Percentiles rank a stretch among this genome's conserved stretches.
phyloP scores from a whole-genome alignment of 1,140 invertebrate genomes.

The Chymomyza costata region DNA sequence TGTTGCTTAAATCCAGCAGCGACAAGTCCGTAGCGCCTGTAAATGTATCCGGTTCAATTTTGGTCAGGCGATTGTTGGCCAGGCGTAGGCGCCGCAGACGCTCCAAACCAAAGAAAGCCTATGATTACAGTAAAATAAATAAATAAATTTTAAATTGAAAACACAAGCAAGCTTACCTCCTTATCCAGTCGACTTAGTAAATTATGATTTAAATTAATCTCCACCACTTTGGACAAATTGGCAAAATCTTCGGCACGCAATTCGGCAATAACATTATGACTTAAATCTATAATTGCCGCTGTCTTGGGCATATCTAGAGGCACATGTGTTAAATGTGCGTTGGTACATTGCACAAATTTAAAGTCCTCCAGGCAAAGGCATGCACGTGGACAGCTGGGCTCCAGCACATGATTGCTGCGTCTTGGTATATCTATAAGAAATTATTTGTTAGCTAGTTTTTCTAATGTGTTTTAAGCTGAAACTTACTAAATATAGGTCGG shows the following conservation, averaged over 20 bases:
- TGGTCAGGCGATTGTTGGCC: conserved; percentile 77
- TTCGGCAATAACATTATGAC: conserved; percentile 62
- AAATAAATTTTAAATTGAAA: background rate
- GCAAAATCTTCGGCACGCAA: conserved; percentile 56
- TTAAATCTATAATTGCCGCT: conserved; percentile 64
- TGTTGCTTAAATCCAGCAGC: conserved; percentile 76
- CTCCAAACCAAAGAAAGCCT: conserved; percentile 55
- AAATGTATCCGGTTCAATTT: conserved; percentile 76
- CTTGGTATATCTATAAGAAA: conserved; percentile 47
- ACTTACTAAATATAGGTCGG: conserved; percentile 60
- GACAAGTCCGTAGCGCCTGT: conserved; percentile 75
- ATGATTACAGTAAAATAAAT: background rate
- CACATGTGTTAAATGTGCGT: conserved; percentile 53
- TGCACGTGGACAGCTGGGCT: conserved; percentile 60
- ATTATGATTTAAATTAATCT: conserved; percentile 65
- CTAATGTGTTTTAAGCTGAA: too few species aligned
- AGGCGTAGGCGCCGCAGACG: conserved; percentile 71
- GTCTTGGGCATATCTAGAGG: conserved; percentile 62
- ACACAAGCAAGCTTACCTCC: conserved; percentile 34
- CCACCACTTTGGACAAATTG: conserved; percentile 57
- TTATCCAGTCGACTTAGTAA: conserved; percentile 54
- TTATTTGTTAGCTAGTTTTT: too few species aligned
- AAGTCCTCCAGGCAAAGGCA: conserved; percentile 62
- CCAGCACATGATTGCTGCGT: conserved; percentile 63
- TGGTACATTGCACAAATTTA: conserved; percentile 55